A percentile compares a stretch with the other conserved stretches of the same genome.
phyloP scores from a whole-genome alignment of 2,888 invertebrate species.

The Drosophila incognita region DNA sequence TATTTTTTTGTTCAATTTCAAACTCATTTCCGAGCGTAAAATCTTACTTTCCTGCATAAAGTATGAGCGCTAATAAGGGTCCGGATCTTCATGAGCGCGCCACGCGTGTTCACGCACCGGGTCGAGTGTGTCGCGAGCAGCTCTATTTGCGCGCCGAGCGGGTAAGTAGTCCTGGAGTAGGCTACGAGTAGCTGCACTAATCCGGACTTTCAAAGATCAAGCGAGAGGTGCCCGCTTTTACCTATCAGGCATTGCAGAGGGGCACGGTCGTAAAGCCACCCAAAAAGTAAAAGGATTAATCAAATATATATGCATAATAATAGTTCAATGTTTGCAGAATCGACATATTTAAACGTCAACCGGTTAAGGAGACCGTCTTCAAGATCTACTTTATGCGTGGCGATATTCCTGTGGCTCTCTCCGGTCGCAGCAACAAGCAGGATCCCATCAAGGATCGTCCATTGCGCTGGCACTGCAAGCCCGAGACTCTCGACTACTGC shows the following conservation, averaged over 20 bases:
- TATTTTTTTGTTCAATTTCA: constrained; percentile 1
- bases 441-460: constrained; percentile 80
- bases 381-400: constrained; percentile 83
- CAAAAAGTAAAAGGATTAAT: constrained; percentile 69
- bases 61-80: constrained; percentile 48
- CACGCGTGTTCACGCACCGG: constrained; percentile 56
- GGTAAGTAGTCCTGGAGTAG: constrained; percentile 42
- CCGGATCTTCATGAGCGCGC: constrained; percentile 60
- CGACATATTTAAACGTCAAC: constrained; percentile 75
- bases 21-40: constrained; percentile 8
- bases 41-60: neutral
- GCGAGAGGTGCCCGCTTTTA: constrained; percentile 83
- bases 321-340: constrained; percentile 60
- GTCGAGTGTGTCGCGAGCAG: constrained; percentile 66
- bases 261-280: constrained; percentile 83
- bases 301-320: neutral
- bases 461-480: constrained; percentile 82
- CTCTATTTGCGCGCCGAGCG: constrained; percentile 62
- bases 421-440: constrained; percentile 70
- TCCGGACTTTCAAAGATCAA: constrained; percentile 49
- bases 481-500: constrained; percentile 91
- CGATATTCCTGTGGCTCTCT: constrained; percentile 82
- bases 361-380: constrained; percentile 81
- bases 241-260: constrained; percentile 82
- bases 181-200: neutral